phyloP scores from a whole-genome alignment of 2,113 vertebrate genomes.

The Dicaeum eximium region DNA sequence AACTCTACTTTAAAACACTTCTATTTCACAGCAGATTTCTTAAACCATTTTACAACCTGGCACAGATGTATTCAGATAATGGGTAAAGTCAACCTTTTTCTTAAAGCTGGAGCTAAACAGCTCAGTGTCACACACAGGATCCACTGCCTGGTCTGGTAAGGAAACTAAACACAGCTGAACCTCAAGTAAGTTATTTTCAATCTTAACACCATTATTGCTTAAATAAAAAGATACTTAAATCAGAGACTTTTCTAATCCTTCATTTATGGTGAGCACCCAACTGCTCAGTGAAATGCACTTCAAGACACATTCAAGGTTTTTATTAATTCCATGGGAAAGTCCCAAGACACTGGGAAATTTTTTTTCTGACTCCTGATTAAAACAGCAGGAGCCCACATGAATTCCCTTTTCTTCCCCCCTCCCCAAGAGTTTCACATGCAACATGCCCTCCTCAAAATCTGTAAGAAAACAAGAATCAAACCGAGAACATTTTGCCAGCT shows the following conservation, averaged over 20 bases:
- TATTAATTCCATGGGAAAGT: background rate
- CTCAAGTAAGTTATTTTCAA: background rate
- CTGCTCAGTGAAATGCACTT: background rate
- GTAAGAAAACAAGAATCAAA: background rate
- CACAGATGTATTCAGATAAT: background rate
- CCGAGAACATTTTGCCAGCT: background rate
- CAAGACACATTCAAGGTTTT: background rate
- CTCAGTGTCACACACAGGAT: background rate
- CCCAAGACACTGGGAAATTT: background rate
- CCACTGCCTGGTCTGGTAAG: background rate
- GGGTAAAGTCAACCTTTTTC: background rate
- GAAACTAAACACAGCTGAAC: background rate
- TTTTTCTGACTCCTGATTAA: conserved; percentile 20
- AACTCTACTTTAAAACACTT: background rate
- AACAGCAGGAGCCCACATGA: background rate
- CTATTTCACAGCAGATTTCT: background rate
- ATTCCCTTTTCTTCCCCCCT: accelerated
- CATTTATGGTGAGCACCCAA: background rate
- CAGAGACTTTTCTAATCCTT: background rate
- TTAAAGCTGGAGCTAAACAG: background rate
- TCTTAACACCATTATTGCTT: background rate
- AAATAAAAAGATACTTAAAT: background rate
- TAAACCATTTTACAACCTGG: background rate
- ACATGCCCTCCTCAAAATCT: background rate
- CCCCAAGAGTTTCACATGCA: background rate